phyloP scores from a whole-genome alignment of 2,888 invertebrate species.

The Nemotelus nigrinus region DNA sequence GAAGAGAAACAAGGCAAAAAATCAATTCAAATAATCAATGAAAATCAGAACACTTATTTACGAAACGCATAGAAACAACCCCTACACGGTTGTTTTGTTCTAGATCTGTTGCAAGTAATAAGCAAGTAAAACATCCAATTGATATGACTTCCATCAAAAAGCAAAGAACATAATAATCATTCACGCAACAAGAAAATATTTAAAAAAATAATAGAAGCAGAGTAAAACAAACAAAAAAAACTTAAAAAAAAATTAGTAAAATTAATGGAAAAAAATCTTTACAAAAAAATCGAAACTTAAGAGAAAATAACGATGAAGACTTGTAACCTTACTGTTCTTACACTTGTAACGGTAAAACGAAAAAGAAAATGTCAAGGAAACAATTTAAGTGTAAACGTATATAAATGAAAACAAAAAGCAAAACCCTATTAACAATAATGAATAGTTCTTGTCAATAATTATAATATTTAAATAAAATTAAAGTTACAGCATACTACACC shows the following conservation, averaged over 20 bases:
- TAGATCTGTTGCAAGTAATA: constrained; percentile 26
- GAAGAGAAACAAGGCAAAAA: constrained; percentile 30
- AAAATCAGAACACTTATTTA: not conserved
- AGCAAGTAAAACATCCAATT: constrained; percentile 25
- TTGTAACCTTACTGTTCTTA: constrained; percentile 60
- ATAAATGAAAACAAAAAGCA: constrained; percentile 1
- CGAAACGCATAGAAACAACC: constrained; percentile 13
- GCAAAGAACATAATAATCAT: not conserved
- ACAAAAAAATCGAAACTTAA: constrained; percentile 52
- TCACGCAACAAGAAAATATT: too few species aligned
- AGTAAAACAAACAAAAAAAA: constrained; percentile 48
- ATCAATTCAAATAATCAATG: constrained; percentile 2
- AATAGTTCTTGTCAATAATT: constrained; percentile 44
- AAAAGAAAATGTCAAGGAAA: constrained; percentile 14
- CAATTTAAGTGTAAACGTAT: constrained; percentile 14
- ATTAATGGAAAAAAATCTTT: constrained; percentile 54
- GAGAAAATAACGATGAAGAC: constrained; percentile 59
- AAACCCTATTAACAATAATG: constrained; percentile 36
- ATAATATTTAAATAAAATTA: constrained; percentile 22
- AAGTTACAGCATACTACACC: constrained; percentile 20
- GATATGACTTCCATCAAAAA: constrained; percentile 43
- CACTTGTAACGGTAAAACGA: constrained; percentile 54
- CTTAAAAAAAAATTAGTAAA: constrained; percentile 52
- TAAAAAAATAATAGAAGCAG: not conserved
- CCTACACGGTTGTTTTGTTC: constrained; percentile 32